These are phyloP conservation scores for Glossosoma conforme DNA, from an alignment of 1,140 invertebrate genomes.

Conservation along the genomic window DNA sequence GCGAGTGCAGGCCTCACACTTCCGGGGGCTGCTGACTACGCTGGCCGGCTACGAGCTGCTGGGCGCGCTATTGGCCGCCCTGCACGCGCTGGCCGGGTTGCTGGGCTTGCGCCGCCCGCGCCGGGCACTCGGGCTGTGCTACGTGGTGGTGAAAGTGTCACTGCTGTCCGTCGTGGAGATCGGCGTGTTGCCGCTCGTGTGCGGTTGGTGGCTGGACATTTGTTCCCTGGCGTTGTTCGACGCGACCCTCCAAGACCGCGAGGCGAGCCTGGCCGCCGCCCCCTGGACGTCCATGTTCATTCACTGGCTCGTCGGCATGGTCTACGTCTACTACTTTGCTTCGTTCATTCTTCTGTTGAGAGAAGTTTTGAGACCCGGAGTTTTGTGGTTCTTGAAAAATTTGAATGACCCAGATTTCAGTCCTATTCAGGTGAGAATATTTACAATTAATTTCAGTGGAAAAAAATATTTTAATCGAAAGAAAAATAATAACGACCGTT, in stretches of 20 bases:
- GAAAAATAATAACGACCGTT: conserved; percentile 21
- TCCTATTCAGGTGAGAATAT: conserved; percentile 76
- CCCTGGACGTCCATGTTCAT: conserved; percentile 97
- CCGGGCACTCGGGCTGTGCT: conserved; percentile 86
- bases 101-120: conserved; percentile 76
- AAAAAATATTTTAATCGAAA: conserved; percentile 2
- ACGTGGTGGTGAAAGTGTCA: conserved; percentile 96
- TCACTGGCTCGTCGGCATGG: conserved; percentile 99
- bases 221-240: conserved; percentile 95
- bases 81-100: conserved; percentile 74
- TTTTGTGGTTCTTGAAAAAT: conserved; percentile 95
- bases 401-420: conserved; percentile 99
- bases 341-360: conserved; percentile 91
- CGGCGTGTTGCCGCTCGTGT: conserved; percentile 91
- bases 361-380: conserved; percentile 92
- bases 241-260: conserved; percentile 80
- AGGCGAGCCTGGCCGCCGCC: conserved; percentile 79
- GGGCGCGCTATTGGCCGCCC: conserved; percentile 73
- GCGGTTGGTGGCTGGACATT: conserved; percentile 99
- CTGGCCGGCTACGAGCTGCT: conserved; percentile 90
- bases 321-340: conserved; percentile 99
- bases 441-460: background rate
- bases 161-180: conserved; percentile 92
- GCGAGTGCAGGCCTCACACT: conserved; percentile 69
- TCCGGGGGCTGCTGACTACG: conserved; percentile 90